Base-by-base conservation (phyloP, 1,140 invertebrate species). In the Ostrea denselamellosa region DNA sequence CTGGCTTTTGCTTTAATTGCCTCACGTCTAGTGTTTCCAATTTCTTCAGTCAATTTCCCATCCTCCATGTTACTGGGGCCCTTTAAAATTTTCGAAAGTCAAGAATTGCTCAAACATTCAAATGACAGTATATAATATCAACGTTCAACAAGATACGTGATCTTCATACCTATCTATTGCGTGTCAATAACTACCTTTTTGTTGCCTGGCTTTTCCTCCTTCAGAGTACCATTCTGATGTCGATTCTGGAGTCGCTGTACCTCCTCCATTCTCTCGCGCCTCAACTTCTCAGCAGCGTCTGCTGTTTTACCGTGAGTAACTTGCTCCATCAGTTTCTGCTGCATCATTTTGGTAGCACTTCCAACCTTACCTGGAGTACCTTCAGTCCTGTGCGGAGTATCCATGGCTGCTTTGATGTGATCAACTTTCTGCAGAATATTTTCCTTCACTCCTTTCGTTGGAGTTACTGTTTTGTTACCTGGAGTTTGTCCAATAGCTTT, bases 211-310 rank as follows among this genome's bases (percentile, higher is more conserved):
- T 82, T 56, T 34, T 92, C 91, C 9, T 93, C 93, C 54, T 90
- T 92, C 17, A 94, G 87, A n/a, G 94, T 91, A 34, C 94, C 94
- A 89, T 95, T 93, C 71, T 94, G 92, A 91, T 92, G 95, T 25
- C 94, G 88, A 84, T 94, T 93, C 85, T 94, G 90, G 51, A 95
- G 90, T 19, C 86, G 82, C 52, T 91, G 89, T 56, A 95, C 90
- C 83, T 95, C 95, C n/a, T 92, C 92, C 91, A 94, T 90, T 83
- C 93, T 91, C 82, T 93, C 92, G 51, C 91, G 88, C 19, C 92
- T 91, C 17, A 93, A 85, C 53, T 91, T 92, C 51, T 93, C 90
- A n/a, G 91, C 92, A 44, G 92, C 85, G 54, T 93, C 88, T 51
- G 89, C 86, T 17, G 90, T 89, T 54, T 91, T 91, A 44, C 91